Percentiles rank a stretch among this genome's conserved stretches.
Conservation (phyloP, 2,888 invertebrate species). For the Ectemnius lituratus region DNA sequence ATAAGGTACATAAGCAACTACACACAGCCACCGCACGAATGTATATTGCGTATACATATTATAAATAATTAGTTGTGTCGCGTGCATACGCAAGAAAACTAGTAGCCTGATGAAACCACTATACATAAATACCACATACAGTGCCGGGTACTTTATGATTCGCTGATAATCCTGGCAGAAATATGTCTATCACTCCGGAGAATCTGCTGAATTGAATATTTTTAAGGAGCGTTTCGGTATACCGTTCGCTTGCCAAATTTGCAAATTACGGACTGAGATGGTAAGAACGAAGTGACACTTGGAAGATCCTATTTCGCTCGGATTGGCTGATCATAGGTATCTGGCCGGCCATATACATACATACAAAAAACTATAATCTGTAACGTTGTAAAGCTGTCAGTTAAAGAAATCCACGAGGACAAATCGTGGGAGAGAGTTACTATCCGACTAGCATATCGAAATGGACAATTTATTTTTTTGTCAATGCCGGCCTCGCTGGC, state of each 20-base stretch:
- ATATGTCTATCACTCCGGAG: neutral
- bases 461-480: conserved; percentile 49
- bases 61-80: conserved; percentile 40
- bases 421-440: conserved; percentile 43
- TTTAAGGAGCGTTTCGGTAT: too few species aligned
- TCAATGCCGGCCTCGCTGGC: conserved; percentile 20
- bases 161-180: neutral
- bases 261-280: too few species aligned
- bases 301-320: neutral
- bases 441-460: conserved; percentile 30
- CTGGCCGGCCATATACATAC: conserved; percentile 36
- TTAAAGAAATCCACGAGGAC: conserved; percentile 25
- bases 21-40: conserved; percentile 35
- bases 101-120: conserved; percentile 45
- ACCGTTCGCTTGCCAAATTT: too few species aligned
- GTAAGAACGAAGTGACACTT: too few species aligned
- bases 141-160: neutral
- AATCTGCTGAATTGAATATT: too few species aligned
- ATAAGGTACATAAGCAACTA: conserved; percentile 30
- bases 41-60: conserved; percentile 55
- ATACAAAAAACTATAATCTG: conserved; percentile 37
- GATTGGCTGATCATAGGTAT: conserved; percentile 25
- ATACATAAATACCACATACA: conserved; percentile 48
- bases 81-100: conserved; percentile 46
- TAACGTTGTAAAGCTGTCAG: conserved; percentile 51